These are phyloP conservation scores for Chloroclystis v-ata DNA, from an alignment of 2,888 invertebrate genomes.

Conservation along the genomic window DNA sequence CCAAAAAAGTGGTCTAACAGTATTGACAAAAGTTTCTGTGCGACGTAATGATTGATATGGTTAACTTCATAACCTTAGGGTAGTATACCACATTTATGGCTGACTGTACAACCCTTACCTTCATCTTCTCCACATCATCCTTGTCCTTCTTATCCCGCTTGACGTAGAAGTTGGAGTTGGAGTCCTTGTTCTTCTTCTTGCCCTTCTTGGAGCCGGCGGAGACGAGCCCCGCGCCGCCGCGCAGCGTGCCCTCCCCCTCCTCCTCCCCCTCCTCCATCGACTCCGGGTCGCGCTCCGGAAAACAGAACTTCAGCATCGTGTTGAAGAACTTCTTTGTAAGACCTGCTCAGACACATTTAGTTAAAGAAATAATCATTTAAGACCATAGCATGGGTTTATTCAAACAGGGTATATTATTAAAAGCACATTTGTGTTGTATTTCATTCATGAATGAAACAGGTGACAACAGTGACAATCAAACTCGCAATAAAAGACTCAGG, in stretches of 20 bases:
- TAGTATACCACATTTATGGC: too few species aligned
- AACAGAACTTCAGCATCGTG: conserved; percentile 98
- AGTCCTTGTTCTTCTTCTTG: conserved; percentile 81
- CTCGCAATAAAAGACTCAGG: too few species aligned
- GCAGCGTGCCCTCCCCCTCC: conserved; percentile 54
- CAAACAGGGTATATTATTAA: too few species aligned
- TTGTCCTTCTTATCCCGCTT: conserved; percentile 89
- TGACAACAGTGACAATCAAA: too few species aligned
- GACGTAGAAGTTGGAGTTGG: conserved; percentile 93
- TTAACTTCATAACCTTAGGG: too few species aligned
- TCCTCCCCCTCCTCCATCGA: conserved; percentile 85
- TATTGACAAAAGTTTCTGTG: too few species aligned
- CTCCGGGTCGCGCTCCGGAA: conserved; percentile 94
- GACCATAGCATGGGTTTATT: too few species aligned
- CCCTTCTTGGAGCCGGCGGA: conserved; percentile 72
- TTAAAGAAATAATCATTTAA: too few species aligned
- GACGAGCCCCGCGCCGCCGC: conserved; percentile 57
- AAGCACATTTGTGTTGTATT: too few species aligned
- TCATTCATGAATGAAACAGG: too few species aligned
- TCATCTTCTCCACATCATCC: conserved; percentile 98
- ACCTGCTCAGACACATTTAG: conserved; percentile 67
- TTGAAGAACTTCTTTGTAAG: conserved; percentile 97
- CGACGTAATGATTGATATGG: too few species aligned
- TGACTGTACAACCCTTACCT: conserved; percentile 67
- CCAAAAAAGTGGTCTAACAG: too few species aligned